A percentile compares a stretch with the other conserved stretches of the same genome.
These are phyloP conservation scores for Oxygymnocypris stewartii DNA, from an alignment of 2,113 vertebrate species.

Conservation along the genomic window DNA sequence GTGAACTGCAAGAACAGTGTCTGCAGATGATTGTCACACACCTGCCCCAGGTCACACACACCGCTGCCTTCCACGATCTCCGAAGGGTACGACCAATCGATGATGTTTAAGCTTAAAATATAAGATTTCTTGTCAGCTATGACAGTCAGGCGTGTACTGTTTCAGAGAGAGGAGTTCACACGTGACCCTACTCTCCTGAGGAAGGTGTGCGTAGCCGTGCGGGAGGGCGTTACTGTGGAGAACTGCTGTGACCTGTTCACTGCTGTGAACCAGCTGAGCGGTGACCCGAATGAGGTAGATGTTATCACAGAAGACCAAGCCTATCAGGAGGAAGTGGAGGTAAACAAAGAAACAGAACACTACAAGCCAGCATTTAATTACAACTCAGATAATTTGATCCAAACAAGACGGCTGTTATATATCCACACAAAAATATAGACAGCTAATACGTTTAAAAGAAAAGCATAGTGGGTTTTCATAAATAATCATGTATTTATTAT, in stretches of 20 bases:
- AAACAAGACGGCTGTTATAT: background rate
- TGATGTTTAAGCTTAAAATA: background rate
- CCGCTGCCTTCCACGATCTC: slow-evolving; percentile 80
- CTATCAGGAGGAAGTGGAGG: slow-evolving; percentile 63
- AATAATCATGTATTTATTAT: background rate
- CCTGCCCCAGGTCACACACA: slow-evolving; percentile 78
- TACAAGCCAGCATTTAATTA: slow-evolving; percentile 3
- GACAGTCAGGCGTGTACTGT: slow-evolving; percentile 43
- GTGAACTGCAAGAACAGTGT: slow-evolving; percentile 83
- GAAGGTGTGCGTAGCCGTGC: slow-evolving; percentile 84
- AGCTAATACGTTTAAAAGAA: background rate
- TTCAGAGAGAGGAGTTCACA: slow-evolving; percentile 89
- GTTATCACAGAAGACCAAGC: slow-evolving; percentile 19
- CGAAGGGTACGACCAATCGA: slow-evolving; percentile 77
- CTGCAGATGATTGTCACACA: slow-evolving; percentile 80
- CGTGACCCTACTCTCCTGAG: slow-evolving; percentile 84
- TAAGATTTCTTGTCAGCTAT: slow-evolving; percentile 21
- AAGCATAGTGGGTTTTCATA: background rate
- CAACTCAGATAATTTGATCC: background rate
- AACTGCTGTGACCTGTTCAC: slow-evolving; percentile 87
- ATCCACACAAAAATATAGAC: background rate
- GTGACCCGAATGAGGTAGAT: slow-evolving; percentile 56
- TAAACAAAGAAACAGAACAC: slow-evolving; percentile 40
- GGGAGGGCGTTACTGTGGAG: slow-evolving; percentile 83
- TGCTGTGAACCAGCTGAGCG: slow-evolving; percentile 77